Base-by-base conservation (phyloP, 2,888 invertebrate species). In the Thelaira solivaga region DNA sequence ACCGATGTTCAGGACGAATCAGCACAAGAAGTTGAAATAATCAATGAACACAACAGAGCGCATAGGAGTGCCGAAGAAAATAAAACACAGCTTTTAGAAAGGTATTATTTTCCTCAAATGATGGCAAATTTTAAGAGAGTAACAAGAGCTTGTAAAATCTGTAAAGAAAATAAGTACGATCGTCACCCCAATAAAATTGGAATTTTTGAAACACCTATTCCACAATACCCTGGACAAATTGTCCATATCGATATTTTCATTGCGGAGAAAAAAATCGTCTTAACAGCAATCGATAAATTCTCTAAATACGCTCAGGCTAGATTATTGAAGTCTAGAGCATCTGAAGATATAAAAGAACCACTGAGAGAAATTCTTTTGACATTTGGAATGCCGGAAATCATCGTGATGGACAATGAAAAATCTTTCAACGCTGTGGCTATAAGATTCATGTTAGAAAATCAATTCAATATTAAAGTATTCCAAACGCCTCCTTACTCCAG, bases 171-270 rank as follows among this genome's bases (percentile, higher is more conserved):
- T 20, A 43, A 43, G 20, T 7, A 43, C 7, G 20, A 43, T 20
- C 8, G 43, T 20, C 18, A 20, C 20, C 43, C 43, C 3, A 43
- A 43, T 20, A 20, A 43, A 20, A 20, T 36, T 1, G 2, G 1
- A 18, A 43, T 13, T 6, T 2, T 2, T 20, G 43, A 43, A 43
- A 8, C 11, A n/a, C 39, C 1, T n/a, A 39, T 13, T 2, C n/a
- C n/a, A 13, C 39, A 43, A 7, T 4, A n/a, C n/a, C n/a, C n/a
- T n/a, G n/a, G n/a, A n/a, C n/a, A n/a, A n/a, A n/a, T 31, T 31
- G 3, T 31, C 62, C 62, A 10, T 34, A 64, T 47, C 34, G 36
- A 34, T 64, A 64, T 24, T 39, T 7, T 31, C 31, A 31, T 31
- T 31, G 10, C 31, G 31, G 31, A 31, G 31, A 31, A 31, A 10